phyloP scores from a whole-genome alignment of 2,113 vertebrate genomes.

The Colinus virginianus region DNA sequence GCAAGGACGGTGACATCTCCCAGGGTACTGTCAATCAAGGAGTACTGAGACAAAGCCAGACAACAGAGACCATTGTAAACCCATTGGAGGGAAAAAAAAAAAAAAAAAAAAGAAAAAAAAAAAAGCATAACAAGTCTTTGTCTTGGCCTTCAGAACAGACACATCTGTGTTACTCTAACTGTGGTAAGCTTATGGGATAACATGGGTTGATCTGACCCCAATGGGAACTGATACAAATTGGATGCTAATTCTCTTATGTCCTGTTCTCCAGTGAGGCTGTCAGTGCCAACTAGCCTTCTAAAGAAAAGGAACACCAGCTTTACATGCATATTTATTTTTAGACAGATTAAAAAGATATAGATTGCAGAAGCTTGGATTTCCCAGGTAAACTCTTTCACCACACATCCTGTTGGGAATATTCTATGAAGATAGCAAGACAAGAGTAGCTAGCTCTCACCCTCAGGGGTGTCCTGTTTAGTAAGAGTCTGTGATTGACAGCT shows the following conservation, averaged over 20 bases:
- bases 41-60: constrained; percentile 65
- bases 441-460: constrained; percentile 58
- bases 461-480: constrained; percentile 75
- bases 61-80: constrained; percentile 79
- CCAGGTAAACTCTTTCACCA: constrained; percentile 74
- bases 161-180: constrained; percentile 72
- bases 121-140: constrained; percentile 79
- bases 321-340: constrained; percentile 71
- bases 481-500: constrained; percentile 80
- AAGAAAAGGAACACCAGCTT: neutral
- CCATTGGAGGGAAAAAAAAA: constrained; percentile 59
- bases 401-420: constrained; percentile 73
- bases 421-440: constrained; percentile 70
- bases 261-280: constrained; percentile 45
- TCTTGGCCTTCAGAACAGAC: constrained; percentile 69
- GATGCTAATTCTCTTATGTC: constrained; percentile 78
- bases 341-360: constrained; percentile 31
- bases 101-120: neutral
- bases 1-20: constrained; percentile 84
- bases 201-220: constrained; percentile 58
- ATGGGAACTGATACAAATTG: constrained; percentile 78
- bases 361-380: constrained; percentile 29
- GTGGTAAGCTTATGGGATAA: constrained; percentile 74
- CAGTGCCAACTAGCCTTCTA: constrained; percentile 41
- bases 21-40: constrained; percentile 88